Conservation (phyloP, 2,888 invertebrate genomes). For the Caenorhabditis afra region DNA sequence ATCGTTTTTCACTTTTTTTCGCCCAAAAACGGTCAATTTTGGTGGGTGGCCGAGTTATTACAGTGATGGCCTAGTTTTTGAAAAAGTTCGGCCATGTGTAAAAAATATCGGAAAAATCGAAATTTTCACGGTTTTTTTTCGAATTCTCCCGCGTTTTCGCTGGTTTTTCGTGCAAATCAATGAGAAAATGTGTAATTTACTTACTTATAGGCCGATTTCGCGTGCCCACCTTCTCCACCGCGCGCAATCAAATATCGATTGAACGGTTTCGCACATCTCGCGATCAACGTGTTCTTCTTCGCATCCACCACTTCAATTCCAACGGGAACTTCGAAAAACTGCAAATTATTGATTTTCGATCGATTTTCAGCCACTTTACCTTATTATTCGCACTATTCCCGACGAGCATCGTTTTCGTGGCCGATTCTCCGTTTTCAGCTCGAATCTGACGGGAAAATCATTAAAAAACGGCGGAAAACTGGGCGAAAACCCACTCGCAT, state of each 20-base stretch:
- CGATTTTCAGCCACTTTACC: background rate
- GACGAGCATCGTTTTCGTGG: conserved; percentile 52
- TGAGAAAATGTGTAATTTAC: too few relatives aligned
- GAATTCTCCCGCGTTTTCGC: too few relatives aligned
- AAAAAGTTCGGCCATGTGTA: too few relatives aligned
- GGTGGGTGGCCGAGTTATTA: too few relatives aligned
- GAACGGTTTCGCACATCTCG: conserved; percentile 67
- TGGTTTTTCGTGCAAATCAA: too few relatives aligned
- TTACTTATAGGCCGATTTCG: conserved; percentile 67
- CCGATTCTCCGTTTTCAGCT: conserved; percentile 53
- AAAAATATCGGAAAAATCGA: too few relatives aligned
- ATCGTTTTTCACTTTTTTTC: too few relatives aligned
- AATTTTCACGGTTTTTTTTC: too few relatives aligned
- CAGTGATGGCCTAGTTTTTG: too few relatives aligned
- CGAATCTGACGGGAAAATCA: conserved; percentile 28
- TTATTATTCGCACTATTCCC: conserved; percentile 51
- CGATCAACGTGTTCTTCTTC: conserved; percentile 65
- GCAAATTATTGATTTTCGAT: conserved; percentile 4
- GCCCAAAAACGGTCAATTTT: too few relatives aligned
- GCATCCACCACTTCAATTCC: conserved; percentile 76
- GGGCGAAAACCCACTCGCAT: conserved; percentile 33
- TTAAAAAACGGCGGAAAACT: background rate
- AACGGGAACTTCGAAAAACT: conserved; percentile 74
- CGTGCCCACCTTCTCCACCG: conserved; percentile 74
- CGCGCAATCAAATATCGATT: conserved; percentile 70